Evolutionary conservation across 2,113 vertebrate genomes (phyloP), one percentile per base, ranked within the genome.

Genomic region (Cavia porcellus): DNA sequence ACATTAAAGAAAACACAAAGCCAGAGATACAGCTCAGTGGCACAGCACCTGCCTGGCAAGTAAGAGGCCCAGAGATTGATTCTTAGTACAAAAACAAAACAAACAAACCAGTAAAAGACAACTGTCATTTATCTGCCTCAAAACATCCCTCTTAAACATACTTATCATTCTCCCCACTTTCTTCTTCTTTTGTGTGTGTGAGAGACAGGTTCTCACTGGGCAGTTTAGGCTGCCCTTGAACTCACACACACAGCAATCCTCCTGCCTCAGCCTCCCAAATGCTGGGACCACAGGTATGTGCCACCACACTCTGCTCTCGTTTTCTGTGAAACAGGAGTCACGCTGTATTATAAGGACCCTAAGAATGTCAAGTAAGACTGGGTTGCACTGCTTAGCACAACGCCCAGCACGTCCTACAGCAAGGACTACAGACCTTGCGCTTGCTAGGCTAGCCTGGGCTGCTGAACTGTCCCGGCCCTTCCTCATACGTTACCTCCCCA

Each of bases 311-410:
- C 7, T 77, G 52, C 61, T 77, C 25, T 50, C 14, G 5, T 88
- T 52, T 91, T 61, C 38, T 95, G n/a, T 86, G 95, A 86, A 92
- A 90, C 38, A 28, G 79, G 96, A 89, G 79, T 86, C 89, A 32
- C 45, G 84, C 17, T 62, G 62, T n/a, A 7, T 68, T 70, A 74
- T 8, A 93, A 64, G 47, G 45, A 81, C 62, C n/a, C n/a, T 92
- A 3, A 92, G 35, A 82, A 13, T 59, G 59, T 38, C 70, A 87
- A 83, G 55, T n/a, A 81, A 90, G 47, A 75, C 59, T 13, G 28
- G 89, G 50, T 66, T 75, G 35, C 5, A 62, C 20, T 80, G 55
- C 42, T 57, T 62, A 96, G 79, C 20, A 86, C 14, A 92, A 64
- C 68, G 42, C 50, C 13, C 74, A 68, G 32, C 88, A 89, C 50